phyloP scores from a whole-genome alignment of 1,140 invertebrate species.

The Panagrolaimus sp. region DNA sequence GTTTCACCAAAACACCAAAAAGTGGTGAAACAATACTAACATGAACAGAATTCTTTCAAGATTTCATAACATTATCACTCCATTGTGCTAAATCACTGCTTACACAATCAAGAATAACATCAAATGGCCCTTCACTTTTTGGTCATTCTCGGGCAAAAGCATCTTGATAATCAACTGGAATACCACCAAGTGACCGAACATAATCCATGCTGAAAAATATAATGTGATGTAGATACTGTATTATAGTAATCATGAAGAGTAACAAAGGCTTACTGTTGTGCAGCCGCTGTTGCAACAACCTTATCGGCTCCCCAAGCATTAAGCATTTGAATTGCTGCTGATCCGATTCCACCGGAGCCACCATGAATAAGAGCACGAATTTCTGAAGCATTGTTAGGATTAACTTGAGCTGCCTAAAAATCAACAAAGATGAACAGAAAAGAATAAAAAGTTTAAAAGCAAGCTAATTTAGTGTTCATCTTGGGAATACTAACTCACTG shows the following conservation, averaged over 20 bases:
- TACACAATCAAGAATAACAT: constrained; percentile 77
- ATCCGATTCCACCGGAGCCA: constrained; percentile 82
- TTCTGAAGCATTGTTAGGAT: constrained; percentile 60
- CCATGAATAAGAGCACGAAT: constrained; percentile 74
- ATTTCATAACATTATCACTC: constrained; percentile 62
- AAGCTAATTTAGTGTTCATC: no score
- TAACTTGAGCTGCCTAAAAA: constrained; percentile 67
- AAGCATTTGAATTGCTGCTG: constrained; percentile 74
- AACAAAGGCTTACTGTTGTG: constrained; percentile 43
- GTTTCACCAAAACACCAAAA: no score
- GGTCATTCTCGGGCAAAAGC: constrained; percentile 66
- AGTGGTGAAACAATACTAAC: constrained; percentile 78
- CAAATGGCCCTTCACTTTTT: constrained; percentile 67
- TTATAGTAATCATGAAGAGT: no score
- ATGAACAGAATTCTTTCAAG: constrained; percentile 70
- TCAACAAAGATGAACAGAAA: no score
- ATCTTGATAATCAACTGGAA: constrained; percentile 72
- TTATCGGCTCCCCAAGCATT: constrained; percentile 69
- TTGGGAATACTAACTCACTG: no score
- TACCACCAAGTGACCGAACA: constrained; percentile 70
- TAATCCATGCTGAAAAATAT: no score
- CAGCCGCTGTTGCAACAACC: constrained; percentile 51
- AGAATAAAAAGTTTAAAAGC: no score
- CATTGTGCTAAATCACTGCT: constrained; percentile 67
- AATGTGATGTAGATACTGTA: no score